Evolutionary conservation across 2,888 invertebrate species (phyloP).

Genomic region (Epinotia ramella): DNA sequence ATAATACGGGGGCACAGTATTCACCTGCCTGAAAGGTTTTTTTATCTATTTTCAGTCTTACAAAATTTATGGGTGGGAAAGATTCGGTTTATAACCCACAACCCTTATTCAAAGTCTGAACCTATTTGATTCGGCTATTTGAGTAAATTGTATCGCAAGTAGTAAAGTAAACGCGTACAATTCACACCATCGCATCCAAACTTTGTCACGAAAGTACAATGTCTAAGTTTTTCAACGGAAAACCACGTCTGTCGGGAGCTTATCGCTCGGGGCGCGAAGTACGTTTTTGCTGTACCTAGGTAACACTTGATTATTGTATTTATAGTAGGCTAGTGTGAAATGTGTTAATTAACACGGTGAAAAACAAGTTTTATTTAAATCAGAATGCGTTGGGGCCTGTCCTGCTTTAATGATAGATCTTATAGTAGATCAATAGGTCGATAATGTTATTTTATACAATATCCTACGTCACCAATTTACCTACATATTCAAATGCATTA

Average conservation of each 20-base stretch:
- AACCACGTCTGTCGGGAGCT: background rate
- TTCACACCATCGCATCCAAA: constrained; percentile 2
- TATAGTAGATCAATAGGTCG: too few species aligned
- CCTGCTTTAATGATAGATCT: background rate
- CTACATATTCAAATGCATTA: too few species aligned
- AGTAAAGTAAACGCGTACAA: background rate
- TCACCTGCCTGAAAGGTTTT: too few species aligned
- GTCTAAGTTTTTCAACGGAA: constrained; percentile 21
- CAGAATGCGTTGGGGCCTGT: background rate
- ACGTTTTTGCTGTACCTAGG: constrained; percentile 17
- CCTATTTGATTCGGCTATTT: background rate
- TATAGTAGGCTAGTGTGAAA: background rate
- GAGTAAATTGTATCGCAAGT: background rate
- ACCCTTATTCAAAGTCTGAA: background rate
- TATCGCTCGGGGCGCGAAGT: constrained; percentile 7
- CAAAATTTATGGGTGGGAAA: background rate
- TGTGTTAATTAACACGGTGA: background rate
- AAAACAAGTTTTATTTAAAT: constrained; percentile 6
- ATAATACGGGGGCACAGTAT: too few species aligned
- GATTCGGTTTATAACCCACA: background rate
- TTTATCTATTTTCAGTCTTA: background rate
- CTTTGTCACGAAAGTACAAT: background rate
- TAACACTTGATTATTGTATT: constrained; percentile 5
- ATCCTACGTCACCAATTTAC: too few species aligned
- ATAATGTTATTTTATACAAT: too few species aligned